These are phyloP conservation scores for Popillia japonica DNA, from an alignment of 1,140 invertebrate genomes.

Conservation along the genomic window DNA sequence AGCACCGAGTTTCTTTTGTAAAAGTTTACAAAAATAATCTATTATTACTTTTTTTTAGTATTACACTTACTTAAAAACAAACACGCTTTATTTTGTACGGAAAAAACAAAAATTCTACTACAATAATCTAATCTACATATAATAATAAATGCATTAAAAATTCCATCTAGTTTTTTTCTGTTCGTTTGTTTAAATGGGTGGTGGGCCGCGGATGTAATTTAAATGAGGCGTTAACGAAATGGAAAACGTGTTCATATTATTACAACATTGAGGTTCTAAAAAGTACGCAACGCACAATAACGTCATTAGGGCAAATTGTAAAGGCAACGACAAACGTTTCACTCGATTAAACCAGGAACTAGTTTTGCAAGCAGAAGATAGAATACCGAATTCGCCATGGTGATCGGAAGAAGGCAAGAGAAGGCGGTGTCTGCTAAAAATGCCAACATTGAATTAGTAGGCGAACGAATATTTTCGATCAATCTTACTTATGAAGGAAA, in stretches of 20 bases:
- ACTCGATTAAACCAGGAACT: slow-evolving; percentile 78
- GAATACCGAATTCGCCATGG: slow-evolving; percentile 1
- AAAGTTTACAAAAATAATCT: too few species aligned
- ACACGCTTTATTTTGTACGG: not conserved
- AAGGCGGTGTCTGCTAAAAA: slow-evolving; percentile 7
- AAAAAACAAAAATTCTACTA: not conserved
- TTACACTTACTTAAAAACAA: not conserved
- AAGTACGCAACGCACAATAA: slow-evolving; percentile 83
- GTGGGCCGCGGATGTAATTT: slow-evolving; percentile 84
- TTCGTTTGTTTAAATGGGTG: slow-evolving; percentile 68
- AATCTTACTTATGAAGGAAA: slow-evolving; percentile 45
- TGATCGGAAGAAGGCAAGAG: too few species aligned
- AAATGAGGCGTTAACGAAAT: slow-evolving; percentile 84
- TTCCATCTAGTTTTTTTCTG: too few species aligned
- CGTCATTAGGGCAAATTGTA: slow-evolving; percentile 83
- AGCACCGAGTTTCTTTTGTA: too few species aligned
- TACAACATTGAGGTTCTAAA: slow-evolving; percentile 84
- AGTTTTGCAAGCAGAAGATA: not conserved
- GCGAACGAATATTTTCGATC: not conserved
- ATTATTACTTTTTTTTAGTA: not conserved
- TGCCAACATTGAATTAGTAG: not conserved
- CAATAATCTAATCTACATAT: too few species aligned
- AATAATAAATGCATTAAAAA: slow-evolving; percentile 1
- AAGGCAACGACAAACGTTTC: slow-evolving; percentile 77
- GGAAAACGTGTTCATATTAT: slow-evolving; percentile 83